These are phyloP conservation scores for Argopecten irradians DNA, from an alignment of 1,140 invertebrate species.

Conservation along the genomic window DNA sequence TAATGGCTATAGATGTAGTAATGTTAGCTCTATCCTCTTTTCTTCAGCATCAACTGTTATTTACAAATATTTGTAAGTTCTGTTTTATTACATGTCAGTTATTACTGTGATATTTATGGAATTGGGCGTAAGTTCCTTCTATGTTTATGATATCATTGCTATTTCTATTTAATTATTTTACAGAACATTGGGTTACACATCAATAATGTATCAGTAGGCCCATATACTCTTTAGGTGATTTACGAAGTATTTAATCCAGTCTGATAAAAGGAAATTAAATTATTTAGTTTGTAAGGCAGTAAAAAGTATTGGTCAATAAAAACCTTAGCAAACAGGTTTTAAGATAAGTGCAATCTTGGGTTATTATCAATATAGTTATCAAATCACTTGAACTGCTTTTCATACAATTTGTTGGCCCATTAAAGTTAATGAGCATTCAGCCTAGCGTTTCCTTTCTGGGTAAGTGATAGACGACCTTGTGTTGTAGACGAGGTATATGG, in stretches of 20 bases:
- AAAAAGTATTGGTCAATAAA: background rate
- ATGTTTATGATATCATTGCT: background rate
- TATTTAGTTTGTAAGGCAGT: background rate
- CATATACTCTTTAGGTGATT: too few species aligned
- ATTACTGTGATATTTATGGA: constrained; percentile 3
- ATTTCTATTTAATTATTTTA: too few species aligned
- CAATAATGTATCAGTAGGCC: too few species aligned
- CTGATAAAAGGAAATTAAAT: too few species aligned
- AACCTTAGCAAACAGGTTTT: background rate
- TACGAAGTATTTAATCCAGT: too few species aligned
- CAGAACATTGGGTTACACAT: too few species aligned
- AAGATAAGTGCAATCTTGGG: background rate
- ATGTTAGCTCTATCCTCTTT: background rate
- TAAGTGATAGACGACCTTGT: constrained; percentile 1
- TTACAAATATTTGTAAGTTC: background rate
- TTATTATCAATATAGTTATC: background rate
- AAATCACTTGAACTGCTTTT: background rate
- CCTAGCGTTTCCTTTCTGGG: background rate
- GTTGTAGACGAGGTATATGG: background rate
- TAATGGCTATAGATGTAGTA: background rate
- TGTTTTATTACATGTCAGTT: background rate
- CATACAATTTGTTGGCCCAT: background rate
- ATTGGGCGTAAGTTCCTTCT: background rate
- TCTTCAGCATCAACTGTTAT: background rate
- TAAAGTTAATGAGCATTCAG: background rate